phyloP scores from a whole-genome alignment of 2,797 vertebrate genomes.

The Helicolenus hilgendorfi region DNA sequence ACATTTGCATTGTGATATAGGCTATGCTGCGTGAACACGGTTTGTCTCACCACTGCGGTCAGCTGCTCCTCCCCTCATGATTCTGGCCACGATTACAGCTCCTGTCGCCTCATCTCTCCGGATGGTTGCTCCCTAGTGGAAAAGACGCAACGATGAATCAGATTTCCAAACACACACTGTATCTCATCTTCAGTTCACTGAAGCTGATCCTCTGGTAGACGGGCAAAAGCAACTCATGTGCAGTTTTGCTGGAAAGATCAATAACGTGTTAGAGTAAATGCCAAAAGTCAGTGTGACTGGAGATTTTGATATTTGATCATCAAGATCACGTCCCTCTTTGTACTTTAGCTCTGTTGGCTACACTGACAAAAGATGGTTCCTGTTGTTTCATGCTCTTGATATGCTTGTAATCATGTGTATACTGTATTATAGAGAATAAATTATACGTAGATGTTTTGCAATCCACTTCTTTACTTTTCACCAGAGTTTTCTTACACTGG shows the following conservation, averaged over 20 bases:
- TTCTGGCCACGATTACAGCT: constrained; percentile 95
- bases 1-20: background rate
- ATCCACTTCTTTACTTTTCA: background rate
- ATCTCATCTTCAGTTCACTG: background rate
- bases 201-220: background rate
- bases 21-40: background rate
- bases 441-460: background rate
- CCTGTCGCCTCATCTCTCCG: constrained; percentile 94
- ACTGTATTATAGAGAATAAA: background rate
- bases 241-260: background rate
- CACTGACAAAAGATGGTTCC: background rate
- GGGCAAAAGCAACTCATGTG: background rate
- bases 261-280: background rate
- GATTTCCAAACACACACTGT: background rate
- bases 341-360: background rate
- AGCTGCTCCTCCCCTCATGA: constrained; percentile 96
- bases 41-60: constrained; percentile 94
- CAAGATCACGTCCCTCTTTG: background rate
- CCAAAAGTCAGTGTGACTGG: background rate
- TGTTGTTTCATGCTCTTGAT: background rate
- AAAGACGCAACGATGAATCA: background rate
- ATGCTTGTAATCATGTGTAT: background rate
- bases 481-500: background rate
- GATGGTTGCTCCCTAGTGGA: constrained; percentile 94
- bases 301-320: background rate